phyloP scores from a whole-genome alignment of 2,797 vertebrate species.

The Clarias fuscus region DNA sequence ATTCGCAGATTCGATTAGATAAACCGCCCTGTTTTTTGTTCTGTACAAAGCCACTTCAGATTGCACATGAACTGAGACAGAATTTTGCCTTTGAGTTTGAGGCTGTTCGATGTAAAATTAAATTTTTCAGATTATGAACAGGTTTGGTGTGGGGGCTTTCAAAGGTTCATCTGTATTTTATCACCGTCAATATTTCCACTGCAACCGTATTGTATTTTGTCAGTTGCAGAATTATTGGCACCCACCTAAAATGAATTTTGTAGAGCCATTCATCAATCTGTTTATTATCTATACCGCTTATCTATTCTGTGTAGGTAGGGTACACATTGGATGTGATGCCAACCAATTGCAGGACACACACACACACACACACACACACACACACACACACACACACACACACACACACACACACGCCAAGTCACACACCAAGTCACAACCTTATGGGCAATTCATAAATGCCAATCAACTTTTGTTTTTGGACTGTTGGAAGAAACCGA shows the following conservation, averaged over 20 bases:
- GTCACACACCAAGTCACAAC: too few species aligned
- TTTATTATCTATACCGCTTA: too few species aligned
- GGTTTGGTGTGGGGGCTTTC: conserved; percentile 1
- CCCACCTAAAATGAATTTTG: neutral
- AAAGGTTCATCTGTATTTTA: neutral
- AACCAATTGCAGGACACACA: too few species aligned
- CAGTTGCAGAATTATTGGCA: neutral
- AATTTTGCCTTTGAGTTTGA: too few species aligned
- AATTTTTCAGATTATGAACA: neutral
- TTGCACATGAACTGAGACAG: neutral
- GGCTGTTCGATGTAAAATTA: neutral
- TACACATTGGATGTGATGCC: too few species aligned
- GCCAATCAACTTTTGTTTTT: too few species aligned
- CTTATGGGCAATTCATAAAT: too few species aligned
- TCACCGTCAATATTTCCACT: neutral
- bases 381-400: too few species aligned
- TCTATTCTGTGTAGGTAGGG: too few species aligned
- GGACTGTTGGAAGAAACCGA: too few species aligned
- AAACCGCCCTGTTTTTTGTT: neutral
- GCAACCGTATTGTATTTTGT: neutral
- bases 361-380: too few species aligned
- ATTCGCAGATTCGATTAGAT: neutral
- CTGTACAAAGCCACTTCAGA: neutral
- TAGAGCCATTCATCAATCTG: neutral
- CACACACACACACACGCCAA: too few species aligned